phyloP scores from a whole-genome alignment of 1,140 invertebrate genomes.

The Triops cancriformis region DNA sequence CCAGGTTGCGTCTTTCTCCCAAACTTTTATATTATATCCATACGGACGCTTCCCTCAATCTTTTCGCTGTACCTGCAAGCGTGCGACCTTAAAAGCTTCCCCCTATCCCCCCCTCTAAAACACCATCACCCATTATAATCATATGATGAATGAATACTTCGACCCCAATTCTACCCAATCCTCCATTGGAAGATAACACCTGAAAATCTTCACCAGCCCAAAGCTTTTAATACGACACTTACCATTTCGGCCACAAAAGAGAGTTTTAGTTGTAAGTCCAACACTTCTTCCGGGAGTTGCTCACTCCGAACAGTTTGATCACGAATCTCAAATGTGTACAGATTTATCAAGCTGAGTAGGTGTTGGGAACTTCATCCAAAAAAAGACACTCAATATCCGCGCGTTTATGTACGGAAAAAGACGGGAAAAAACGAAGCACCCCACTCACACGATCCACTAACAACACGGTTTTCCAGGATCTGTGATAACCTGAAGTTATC shows the following conservation, averaged over 20 bases:
- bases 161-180: neutral
- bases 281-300: neutral
- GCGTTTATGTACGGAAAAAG: neutral
- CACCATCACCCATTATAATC: neutral
- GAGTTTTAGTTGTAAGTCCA: neutral
- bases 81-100: neutral
- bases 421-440: no score
- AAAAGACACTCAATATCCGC: neutral
- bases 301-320: neutral
- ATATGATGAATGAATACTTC: slow-evolving; percentile 1
- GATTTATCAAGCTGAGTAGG: neutral
- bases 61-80: neutral
- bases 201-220: neutral
- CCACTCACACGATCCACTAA: neutral
- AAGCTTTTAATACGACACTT: neutral
- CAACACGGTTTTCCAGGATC: neutral
- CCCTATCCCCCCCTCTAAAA: neutral
- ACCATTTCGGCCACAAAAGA: neutral
- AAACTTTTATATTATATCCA: neutral
- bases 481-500: neutral
- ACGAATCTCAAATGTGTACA: neutral
- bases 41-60: neutral
- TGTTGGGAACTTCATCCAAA: neutral
- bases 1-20: neutral
- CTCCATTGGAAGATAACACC: neutral